Evolutionary conservation across 2,113 vertebrate genomes (phyloP), one percentile per base, ranked within the genome.

Genomic region (Uropsilus gracilis): DNA sequence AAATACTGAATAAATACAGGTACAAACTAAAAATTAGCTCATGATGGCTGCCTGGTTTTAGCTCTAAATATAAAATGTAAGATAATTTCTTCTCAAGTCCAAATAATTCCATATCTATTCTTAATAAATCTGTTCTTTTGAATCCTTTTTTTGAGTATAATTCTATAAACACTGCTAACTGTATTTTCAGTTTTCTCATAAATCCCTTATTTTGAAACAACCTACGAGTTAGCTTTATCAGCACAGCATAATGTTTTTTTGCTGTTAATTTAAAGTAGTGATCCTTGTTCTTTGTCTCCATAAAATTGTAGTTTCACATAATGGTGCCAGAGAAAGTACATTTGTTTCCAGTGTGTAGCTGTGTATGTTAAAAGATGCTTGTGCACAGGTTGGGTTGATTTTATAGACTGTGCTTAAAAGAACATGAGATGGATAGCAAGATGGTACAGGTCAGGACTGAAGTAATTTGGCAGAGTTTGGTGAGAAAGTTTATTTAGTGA

Each of bases 401-500:
- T 57, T 64, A 6, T 71, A 3, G 14, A 26, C 48, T 55, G 32
- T 42, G 76, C 13, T 61, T 22, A 50, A 42, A 91, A 57, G 75
- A 88, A 3, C 46, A 81, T 28, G 50, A 76, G 69, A 37, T 22
- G 18, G 5, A 22, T 13, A 50, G 28, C 72, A 86, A 34, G 61
- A 46, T 48, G 8, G 48, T 81, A 17, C 55, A 78, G 46, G 53
- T 80, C 48, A 48, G 61, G 46, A 64, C 37, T n/a, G 76, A 82
- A 71, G 26, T 71, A 4, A 16, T 81, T 77, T 72, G 94, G 61
- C 55, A 81, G 91, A 59, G 82, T 93, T 89, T 63, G 72, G 55
- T 77, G 90, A 94, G 86, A 44, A 55, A 63, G 48, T 85, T 90
- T 81, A 68, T 30, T 88, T 77, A 73, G 78, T 34, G 22, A 32